Percentiles rank a stretch among this genome's conserved stretches.
These are phyloP conservation scores for Hydraecia micacea DNA, from an alignment of 2,888 invertebrate species.

Conservation along the genomic window DNA sequence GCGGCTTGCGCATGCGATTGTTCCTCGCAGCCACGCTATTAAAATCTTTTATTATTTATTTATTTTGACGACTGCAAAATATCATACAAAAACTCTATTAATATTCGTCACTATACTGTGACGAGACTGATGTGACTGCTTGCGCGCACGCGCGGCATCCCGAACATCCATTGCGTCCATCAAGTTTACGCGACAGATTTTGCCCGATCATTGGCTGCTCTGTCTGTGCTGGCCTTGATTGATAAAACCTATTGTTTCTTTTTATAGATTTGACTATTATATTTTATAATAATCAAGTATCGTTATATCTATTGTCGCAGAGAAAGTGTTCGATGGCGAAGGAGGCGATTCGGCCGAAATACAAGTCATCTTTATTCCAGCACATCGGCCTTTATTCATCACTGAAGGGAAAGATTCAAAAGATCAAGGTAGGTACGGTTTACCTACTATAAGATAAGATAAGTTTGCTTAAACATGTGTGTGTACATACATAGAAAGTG, in stretches of 20 bases:
- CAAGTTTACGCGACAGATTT: not conserved
- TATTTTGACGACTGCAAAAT: not conserved
- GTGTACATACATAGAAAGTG: no score
- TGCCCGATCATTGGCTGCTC: not conserved
- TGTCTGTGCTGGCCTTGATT: not conserved
- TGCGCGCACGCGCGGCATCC: not conserved
- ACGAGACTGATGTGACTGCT: not conserved
- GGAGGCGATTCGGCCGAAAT: conserved; percentile 95
- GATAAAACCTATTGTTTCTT: not conserved
- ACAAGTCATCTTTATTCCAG: conserved; percentile 97
- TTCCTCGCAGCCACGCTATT: not conserved
- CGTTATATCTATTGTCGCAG: conserved; percentile 86
- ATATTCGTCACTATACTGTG: not conserved
- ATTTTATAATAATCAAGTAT: not conserved
- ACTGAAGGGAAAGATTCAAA: conserved; percentile 98
- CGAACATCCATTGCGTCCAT: not conserved
- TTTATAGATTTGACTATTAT: not conserved
- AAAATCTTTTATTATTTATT: not conserved
- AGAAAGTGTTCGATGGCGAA: conserved; percentile 95
- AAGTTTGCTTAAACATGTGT: no score
- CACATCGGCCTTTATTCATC: conserved; percentile 99
- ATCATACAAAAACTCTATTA: not conserved
- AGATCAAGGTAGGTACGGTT: conserved; percentile 93
- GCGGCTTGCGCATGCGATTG: not conserved
- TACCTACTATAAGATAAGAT: no score